These are phyloP conservation scores for Nansenia antarctica DNA, from an alignment of 2,113 vertebrate genomes.

Conservation along the genomic window DNA sequence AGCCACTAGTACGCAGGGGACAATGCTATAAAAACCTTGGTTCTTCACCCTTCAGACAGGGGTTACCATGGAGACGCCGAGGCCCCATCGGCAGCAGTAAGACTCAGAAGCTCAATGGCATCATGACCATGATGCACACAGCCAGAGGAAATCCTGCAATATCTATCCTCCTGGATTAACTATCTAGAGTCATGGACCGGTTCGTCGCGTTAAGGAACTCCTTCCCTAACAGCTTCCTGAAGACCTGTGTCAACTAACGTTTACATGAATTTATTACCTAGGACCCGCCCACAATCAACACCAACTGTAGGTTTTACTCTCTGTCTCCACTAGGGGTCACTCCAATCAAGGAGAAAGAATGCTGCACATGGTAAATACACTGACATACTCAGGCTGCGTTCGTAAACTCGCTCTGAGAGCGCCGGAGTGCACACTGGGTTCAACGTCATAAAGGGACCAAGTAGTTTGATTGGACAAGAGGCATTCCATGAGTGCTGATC, in stretches of 20 bases:
- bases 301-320: neutral
- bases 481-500: no score
- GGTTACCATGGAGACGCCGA: neutral
- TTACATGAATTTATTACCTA: neutral
- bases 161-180: neutral
- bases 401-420: no score
- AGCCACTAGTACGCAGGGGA: neutral
- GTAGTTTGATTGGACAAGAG: no score
- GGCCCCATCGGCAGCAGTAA: neutral
- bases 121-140: neutral
- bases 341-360: neutral
- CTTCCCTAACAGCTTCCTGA: neutral
- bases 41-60: neutral
- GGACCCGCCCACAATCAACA: neutral
- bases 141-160: neutral
- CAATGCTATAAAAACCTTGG: no score
- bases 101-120: neutral
- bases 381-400: no score
- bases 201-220: neutral
- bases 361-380: neutral
- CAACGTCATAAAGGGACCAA: no score
- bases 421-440: no score
- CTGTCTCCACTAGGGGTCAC: neutral
- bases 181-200: neutral
- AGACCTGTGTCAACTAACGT: neutral